Evolutionary conservation across 1,140 invertebrate genomes (phyloP).

Genomic region (Sipha flava): DNA sequence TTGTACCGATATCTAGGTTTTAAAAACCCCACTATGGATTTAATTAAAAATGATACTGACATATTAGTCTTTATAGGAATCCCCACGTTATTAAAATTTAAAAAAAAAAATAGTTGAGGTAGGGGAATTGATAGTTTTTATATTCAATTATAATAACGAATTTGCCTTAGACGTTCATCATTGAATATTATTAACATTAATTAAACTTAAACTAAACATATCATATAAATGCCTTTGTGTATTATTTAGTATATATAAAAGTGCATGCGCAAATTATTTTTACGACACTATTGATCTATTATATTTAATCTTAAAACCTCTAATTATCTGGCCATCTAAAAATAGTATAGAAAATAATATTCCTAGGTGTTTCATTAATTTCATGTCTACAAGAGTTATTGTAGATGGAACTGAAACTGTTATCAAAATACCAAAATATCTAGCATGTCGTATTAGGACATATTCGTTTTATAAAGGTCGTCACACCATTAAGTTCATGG

Average conservation of each 20-base stretch:
- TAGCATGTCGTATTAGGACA: slow-evolving; percentile 35
- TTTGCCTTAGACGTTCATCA: slow-evolving; percentile 7
- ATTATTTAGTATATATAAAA: slow-evolving; percentile 20
- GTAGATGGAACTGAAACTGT: slow-evolving; percentile 31
- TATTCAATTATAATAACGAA: background rate
- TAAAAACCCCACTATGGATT: background rate
- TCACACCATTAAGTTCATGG: slow-evolving; percentile 42
- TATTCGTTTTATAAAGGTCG: slow-evolving; percentile 41
- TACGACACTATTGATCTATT: slow-evolving; percentile 23
- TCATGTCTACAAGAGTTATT: background rate
- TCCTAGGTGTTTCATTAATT: slow-evolving; percentile 28
- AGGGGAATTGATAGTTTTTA: background rate
- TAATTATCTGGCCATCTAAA: slow-evolving; percentile 24
- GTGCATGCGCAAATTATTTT: background rate
- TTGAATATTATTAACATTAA: slow-evolving; percentile 28
- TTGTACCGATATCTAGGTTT: background rate
- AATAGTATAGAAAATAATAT: slow-evolving; percentile 23
- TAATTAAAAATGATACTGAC: background rate
- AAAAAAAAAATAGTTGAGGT: background rate
- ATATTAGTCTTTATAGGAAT: background rate
- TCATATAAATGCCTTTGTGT: background rate
- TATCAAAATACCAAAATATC: slow-evolving; percentile 35
- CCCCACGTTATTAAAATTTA: background rate
- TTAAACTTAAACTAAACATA: slow-evolving; percentile 23
- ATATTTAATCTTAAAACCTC: slow-evolving; percentile 16